Evolutionary conservation across 2,888 invertebrate species (phyloP), one percentile per base, ranked within the genome.

Genomic region (Hermodice carunculata): DNA sequence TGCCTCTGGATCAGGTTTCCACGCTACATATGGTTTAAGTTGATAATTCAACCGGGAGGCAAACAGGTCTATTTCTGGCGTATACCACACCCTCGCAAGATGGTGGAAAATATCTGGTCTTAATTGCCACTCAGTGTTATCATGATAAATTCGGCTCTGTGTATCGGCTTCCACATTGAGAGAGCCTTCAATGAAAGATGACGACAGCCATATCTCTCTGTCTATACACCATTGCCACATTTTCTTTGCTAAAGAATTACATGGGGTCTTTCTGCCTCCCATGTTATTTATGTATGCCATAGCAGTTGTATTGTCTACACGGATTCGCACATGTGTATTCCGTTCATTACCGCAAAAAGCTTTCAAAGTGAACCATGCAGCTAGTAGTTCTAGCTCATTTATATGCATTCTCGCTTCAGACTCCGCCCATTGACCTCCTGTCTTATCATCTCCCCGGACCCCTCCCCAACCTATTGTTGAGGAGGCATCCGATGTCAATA

Each of bases 1-100:
- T 19, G 24, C 48, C 14, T 43, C 14, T 46, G 61, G 54, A 54
- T 65, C 61, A 37, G 61, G 54, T 48, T 44, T 46, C 61, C 46
- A 65, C 3, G 54, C 19, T 22, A 28, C 42, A 48, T 61, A 65
- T 29, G n/a, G 42, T 28, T 8, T 11, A 8, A 65, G 22, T 43
- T 65, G 42, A 42, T 19, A 29, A 43, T 65, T 65, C 24, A 37
- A 37, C 17, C 40, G 11, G 40, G 11, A 11, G 11, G 40, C 40
- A 37, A 37, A 37, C 40, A 37, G 17, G 40, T 37, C 40, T 17
- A 37, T 11, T 14, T 11, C 17, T 14, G 17, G 17, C 40, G 40
- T 11, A 14, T 37, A 11, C 40, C 40, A 37, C 11, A 37, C 17
- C 40, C 17, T 17, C 17, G 11, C 11, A 37, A 37, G 11, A 11